Evolutionary conservation across 2,888 invertebrate genomes (phyloP), one percentile per base, ranked within the genome.

Genomic region (Kryphioiulus occultus): DNA sequence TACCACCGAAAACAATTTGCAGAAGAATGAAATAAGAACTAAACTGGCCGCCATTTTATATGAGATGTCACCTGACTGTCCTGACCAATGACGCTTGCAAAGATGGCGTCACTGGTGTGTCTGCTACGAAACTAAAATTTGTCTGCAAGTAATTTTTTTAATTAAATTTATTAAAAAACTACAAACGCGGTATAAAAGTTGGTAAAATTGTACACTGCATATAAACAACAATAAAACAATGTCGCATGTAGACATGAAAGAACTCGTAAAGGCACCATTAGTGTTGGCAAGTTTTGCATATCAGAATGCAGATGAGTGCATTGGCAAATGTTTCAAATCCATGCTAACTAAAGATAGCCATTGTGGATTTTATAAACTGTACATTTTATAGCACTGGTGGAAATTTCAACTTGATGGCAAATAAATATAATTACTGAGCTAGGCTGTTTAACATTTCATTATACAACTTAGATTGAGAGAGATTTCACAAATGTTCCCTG

Each of bases 241-340:
- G 19, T 59, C 59, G 15, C 5, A n/a, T n/a, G 22, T n/a, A 59
- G 59, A 59, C 59, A 22, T 22, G 59, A 17, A 17, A 59, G 3
- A 59, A 59, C n/a, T 59, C 59, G 59, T 59, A n/a, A 59, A 59
- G 59, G 59, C 59, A 59, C 59, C 59, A 22, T 59, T 59, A 59
- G 59, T 59, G 59, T 59, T 59, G 59, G 59, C 59, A 59, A 59
- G n/a, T n/a, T 5, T n/a, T 5, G 19, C 15, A 5, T 22, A 59
- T n/a, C 19, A 12, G 5, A 12, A 19, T 19, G 59, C 5, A 59
- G 22, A 59, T 59, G 59, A 19, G 59, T 19, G 22, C 59, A 59
- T 59, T 59, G 59, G 59, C 59, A 59, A 59, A 59, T n/a, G 15
- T 15, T 5, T 47, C 47, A 47, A 47, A 15, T 47, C 10, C 17